Conservation (phyloP, 2,888 invertebrate species). For the Callyntrura guangdongensis region DNA sequence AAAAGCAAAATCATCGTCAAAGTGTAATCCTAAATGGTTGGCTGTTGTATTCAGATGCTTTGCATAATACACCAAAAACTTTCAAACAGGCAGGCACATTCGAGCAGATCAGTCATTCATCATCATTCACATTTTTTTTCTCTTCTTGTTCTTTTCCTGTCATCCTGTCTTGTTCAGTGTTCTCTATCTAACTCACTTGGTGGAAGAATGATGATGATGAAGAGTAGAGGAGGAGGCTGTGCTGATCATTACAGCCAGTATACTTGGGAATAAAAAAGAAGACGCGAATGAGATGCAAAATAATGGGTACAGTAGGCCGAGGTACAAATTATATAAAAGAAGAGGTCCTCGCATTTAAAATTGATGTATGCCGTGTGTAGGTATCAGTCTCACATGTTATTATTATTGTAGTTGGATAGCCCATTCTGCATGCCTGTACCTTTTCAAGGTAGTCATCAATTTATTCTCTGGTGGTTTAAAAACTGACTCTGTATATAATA, state of each 20-base stretch:
- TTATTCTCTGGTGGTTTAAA: too few relatives aligned
- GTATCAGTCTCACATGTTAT: too few relatives aligned
- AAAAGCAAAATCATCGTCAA: constrained; percentile 29
- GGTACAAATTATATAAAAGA: not conserved
- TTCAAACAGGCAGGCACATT: not conserved
- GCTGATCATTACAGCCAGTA: too few relatives aligned
- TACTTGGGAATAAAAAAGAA: not conserved
- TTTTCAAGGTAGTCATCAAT: too few relatives aligned
- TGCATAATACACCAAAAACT: not conserved
- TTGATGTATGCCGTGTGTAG: too few relatives aligned
- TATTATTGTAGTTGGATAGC: not conserved
- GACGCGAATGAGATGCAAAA: not conserved
- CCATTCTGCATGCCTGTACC: too few relatives aligned
- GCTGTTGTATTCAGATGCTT: not conserved
- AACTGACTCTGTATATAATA: too few relatives aligned
- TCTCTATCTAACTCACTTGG: not conserved
- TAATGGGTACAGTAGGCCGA: not conserved
- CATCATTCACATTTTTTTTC: constrained; percentile 15
- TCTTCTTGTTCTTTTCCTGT: constrained; percentile 4
- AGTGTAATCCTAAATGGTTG: not conserved
- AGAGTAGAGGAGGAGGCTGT: not conserved
- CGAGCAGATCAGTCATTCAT: not conserved
- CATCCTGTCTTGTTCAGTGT: constrained; percentile 4
- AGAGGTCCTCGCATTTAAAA: too few relatives aligned
- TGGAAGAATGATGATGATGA: not conserved